phyloP scores from a whole-genome alignment of 1,140 invertebrate genomes.

The Melitaea cinxia region DNA sequence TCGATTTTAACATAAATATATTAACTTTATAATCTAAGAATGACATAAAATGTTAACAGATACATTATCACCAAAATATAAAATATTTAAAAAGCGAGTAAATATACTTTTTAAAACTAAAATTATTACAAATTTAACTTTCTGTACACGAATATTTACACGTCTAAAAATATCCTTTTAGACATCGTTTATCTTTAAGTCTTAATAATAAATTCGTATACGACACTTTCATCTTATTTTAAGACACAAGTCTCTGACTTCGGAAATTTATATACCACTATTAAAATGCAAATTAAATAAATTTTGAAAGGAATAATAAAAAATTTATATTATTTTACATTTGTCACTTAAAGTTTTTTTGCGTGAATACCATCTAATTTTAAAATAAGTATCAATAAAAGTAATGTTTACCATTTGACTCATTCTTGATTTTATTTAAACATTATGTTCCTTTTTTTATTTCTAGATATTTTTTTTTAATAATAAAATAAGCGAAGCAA shows the following conservation, averaged over 20 bases:
- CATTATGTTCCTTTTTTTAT: too few relatives aligned
- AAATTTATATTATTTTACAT: too few relatives aligned
- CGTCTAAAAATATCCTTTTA: neutral
- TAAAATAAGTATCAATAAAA: too few relatives aligned
- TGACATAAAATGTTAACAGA: neutral
- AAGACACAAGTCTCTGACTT: neutral
- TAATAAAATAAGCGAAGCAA: too few relatives aligned
- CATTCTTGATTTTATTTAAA: too few relatives aligned
- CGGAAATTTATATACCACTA: neutral
- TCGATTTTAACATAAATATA: neutral
- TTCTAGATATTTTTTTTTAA: too few relatives aligned
- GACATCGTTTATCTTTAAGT: neutral
- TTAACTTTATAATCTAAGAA: neutral
- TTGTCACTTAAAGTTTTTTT: too few relatives aligned
- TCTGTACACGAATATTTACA: constrained; percentile 3
- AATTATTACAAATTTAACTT: constrained; percentile 1
- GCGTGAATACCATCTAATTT: too few relatives aligned
- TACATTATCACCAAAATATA: neutral
- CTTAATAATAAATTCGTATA: constrained; percentile 2
- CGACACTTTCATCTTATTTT: neutral
- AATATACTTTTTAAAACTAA: neutral
- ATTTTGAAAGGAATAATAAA: too few relatives aligned
- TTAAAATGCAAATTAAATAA: too few relatives aligned
- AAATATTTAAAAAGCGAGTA: neutral
- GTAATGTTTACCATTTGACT: too few relatives aligned